These are phyloP conservation scores for Fistularia tabacaria DNA, from an alignment of 2,797 vertebrate genomes.

Conservation along the genomic window DNA sequence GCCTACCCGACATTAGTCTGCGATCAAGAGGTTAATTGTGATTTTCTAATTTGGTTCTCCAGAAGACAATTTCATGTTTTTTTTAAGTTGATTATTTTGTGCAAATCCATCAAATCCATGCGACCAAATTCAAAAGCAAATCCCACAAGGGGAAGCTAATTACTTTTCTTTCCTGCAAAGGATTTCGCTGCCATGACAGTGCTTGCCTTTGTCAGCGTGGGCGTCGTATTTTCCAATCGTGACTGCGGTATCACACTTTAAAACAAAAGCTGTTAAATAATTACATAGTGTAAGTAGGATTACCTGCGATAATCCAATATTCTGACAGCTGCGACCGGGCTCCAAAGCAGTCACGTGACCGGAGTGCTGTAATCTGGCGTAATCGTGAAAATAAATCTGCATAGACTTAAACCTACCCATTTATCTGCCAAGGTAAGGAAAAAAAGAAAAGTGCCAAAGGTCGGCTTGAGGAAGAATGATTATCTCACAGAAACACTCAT, in stretches of 20 bases:
- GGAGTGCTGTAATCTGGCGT: conserved; percentile 15
- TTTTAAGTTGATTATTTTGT: conserved; percentile 10
- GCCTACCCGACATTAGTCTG: neutral
- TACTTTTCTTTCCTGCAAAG: conserved; percentile 10
- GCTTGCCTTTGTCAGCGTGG: neutral
- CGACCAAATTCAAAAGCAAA: conserved; percentile 21
- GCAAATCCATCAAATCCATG: conserved; percentile 16
- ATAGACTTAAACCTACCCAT: neutral
- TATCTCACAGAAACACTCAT: too few species aligned
- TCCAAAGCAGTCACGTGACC: conserved; percentile 27
- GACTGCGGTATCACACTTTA: conserved; percentile 19
- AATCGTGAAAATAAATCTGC: conserved; percentile 27
- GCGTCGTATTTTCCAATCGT: conserved; percentile 10
- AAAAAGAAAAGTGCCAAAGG: neutral
- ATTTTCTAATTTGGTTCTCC: neutral
- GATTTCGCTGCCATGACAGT: conserved; percentile 10
- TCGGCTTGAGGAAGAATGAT: too few species aligned
- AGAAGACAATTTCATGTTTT: neutral
- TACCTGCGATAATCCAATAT: conserved; percentile 43
- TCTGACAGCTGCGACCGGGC: conserved; percentile 22
- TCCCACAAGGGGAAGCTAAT: conserved; percentile 5
- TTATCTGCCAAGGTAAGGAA: neutral
- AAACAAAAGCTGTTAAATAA: conserved; percentile 39
- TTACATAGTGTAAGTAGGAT: conserved; percentile 25
- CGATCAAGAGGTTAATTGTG: neutral